Conservation (phyloP, 2,113 vertebrate species). For the Myiozetetes cayanensis region DNA sequence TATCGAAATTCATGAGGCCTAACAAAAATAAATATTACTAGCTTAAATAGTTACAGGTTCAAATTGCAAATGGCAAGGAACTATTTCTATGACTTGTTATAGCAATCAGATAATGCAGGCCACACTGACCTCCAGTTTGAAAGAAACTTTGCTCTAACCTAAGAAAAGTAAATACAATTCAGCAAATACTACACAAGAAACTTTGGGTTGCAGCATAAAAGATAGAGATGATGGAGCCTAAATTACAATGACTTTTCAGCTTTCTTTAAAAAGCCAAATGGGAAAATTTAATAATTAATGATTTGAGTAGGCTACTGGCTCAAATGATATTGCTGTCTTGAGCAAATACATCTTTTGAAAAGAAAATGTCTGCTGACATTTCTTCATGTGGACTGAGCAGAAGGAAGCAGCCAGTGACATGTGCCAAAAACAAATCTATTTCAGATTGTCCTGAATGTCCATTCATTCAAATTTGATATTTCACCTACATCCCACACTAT, state of each 20-base stretch:
- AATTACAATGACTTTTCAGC: background rate
- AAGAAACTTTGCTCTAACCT: background rate
- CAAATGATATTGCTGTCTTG: background rate
- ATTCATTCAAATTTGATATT: background rate
- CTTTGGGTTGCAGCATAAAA: background rate
- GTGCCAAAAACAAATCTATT: background rate
- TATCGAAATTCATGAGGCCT: background rate
- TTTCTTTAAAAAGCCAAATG: background rate
- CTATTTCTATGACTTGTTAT: background rate
- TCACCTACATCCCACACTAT: background rate
- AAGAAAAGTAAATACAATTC: background rate
- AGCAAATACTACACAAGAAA: background rate
- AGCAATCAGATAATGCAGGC: background rate
- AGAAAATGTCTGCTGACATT: background rate
- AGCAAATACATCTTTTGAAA: background rate
- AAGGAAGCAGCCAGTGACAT: background rate
- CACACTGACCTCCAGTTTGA: background rate
- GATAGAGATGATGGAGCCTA: background rate
- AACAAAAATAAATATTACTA: slow-evolving; percentile 19
- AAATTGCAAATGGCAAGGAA: slow-evolving; percentile 21
- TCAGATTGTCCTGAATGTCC: background rate
- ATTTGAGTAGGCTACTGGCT: background rate
- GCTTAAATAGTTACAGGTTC: background rate
- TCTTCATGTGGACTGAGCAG: background rate
- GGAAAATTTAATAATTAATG: background rate